These are phyloP conservation scores for Mythimna impura DNA, from an alignment of 2,888 invertebrate genomes.

Conservation along the genomic window DNA sequence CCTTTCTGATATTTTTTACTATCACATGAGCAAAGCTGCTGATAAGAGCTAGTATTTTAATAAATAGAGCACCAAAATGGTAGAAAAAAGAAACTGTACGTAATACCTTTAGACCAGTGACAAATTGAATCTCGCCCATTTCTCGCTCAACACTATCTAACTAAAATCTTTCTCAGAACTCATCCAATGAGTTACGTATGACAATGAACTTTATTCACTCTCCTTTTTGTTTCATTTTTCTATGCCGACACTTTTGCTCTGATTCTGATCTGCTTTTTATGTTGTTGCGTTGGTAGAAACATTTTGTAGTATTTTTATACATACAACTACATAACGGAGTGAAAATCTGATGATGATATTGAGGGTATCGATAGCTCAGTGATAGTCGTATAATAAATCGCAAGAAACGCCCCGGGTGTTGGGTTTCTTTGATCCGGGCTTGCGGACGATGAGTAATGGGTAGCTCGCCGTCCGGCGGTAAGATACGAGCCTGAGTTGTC, in stretches of 20 bases:
- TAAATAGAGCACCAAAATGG: background rate
- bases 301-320: background rate
- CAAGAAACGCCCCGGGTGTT: too few species aligned
- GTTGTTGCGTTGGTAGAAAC: background rate
- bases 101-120: background rate
- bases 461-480: too few species aligned
- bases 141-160: background rate
- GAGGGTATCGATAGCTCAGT: background rate
- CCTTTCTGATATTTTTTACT: too few species aligned
- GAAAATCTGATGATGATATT: background rate
- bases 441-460: too few species aligned
- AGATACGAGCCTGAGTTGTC: too few species aligned
- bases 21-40: too few species aligned
- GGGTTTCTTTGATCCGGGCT: too few species aligned
- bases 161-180: slow-evolving; percentile 1
- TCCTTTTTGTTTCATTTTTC: background rate
- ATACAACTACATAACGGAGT: background rate
- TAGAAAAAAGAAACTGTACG: background rate
- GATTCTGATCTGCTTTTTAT: background rate
- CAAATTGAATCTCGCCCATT: slow-evolving; percentile 19
- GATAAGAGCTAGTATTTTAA: too few species aligned
- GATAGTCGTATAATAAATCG: background rate
- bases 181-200: slow-evolving; percentile 4
- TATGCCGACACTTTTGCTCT: background rate
- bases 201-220: slow-evolving; percentile 8